These are phyloP conservation scores for Ips nitidus DNA, from an alignment of 1,140 invertebrate genomes.

Conservation along the genomic window DNA sequence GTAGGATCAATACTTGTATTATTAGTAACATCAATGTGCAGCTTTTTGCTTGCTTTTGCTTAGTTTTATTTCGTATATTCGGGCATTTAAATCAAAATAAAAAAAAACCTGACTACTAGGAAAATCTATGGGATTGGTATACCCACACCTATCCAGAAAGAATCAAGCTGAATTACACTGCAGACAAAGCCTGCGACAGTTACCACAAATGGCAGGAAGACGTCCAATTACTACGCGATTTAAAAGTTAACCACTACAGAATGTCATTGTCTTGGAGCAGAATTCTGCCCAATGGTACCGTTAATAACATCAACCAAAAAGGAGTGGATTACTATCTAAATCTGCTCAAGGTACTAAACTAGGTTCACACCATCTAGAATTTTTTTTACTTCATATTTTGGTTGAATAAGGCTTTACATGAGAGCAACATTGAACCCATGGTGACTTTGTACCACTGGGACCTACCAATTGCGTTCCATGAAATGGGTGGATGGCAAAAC, in stretches of 20 bases:
- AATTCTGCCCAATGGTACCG: conserved; percentile 42
- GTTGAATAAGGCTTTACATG: conserved; percentile 54
- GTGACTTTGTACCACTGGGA: conserved; percentile 55
- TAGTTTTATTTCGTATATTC: no score
- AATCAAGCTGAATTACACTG: conserved; percentile 57
- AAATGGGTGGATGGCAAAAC: conserved; percentile 49
- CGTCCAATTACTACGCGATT: conserved; percentile 54
- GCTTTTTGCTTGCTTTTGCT: no score
- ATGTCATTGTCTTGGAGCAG: conserved; percentile 65
- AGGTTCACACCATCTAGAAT: not conserved
- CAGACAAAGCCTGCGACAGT: conserved; percentile 61
- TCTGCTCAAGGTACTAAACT: conserved; percentile 52
- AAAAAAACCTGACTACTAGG: conserved; percentile 35
- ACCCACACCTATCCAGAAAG: conserved; percentile 56
- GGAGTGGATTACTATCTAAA: conserved; percentile 66
- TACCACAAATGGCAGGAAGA: conserved; percentile 62
- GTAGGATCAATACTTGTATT: not conserved
- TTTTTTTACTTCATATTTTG: not conserved
- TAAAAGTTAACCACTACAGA: conserved; percentile 57
- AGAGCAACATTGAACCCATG: conserved; percentile 63
- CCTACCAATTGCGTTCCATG: conserved; percentile 45
- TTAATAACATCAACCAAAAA: conserved; percentile 58
- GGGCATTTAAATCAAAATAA: no score
- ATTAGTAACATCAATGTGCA: not conserved
- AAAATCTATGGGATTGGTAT: conserved; percentile 62